Percentiles rank a stretch among this genome's conserved stretches.
phyloP scores from a whole-genome alignment of 2,797 vertebrate species.

The Platalea minor region DNA sequence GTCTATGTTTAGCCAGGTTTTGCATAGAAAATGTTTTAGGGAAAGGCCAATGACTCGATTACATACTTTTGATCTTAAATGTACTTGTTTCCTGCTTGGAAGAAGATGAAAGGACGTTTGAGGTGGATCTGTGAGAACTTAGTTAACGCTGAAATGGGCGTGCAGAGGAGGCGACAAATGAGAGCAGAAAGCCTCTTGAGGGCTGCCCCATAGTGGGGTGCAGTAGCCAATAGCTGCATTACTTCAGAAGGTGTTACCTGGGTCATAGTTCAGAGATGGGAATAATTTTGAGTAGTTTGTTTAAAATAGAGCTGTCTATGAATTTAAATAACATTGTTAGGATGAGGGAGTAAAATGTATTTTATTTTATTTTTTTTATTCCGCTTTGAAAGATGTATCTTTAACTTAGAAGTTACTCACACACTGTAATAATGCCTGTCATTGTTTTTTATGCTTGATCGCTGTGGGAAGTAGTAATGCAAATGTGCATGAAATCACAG shows the following conservation, averaged over 20 bases:
- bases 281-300: background rate
- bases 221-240: background rate
- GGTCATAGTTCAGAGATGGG: background rate
- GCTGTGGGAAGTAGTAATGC: background rate
- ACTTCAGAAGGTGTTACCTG: background rate
- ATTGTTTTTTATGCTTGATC: background rate
- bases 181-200: background rate
- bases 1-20: constrained; percentile 50
- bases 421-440: background rate
- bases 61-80: background rate
- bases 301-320: background rate
- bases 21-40: constrained; percentile 30
- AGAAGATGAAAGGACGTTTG: constrained; percentile 17
- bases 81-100: constrained; percentile 51
- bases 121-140: constrained; percentile 49
- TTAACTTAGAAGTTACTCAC: background rate
- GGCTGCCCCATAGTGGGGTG: accelerated
- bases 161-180: background rate
- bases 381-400: background rate
- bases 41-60: background rate
- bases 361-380: background rate
- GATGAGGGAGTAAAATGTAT: background rate
- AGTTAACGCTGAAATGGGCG: background rate
- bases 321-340: background rate
- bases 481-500: background rate